Evolutionary conservation across 2,888 invertebrate species (phyloP), one percentile per base, ranked within the genome.

Genomic region (Euzetes globulus): DNA sequence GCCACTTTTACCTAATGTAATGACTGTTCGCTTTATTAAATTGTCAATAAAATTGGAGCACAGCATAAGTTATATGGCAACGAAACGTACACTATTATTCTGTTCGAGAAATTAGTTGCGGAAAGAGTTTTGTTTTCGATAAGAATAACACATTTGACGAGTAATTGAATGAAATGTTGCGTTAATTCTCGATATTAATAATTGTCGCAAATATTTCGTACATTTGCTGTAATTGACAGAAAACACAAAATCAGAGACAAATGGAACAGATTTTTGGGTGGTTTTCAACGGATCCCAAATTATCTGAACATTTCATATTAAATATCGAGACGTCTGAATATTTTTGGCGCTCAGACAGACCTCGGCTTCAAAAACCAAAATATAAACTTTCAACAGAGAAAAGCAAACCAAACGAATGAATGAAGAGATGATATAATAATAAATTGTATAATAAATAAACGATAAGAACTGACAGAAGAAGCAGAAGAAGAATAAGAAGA

Each of bases 21-120:
- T 60, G 29, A 60, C 17, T 29, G 60, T 60, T 60, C 15, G 60
- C 11, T 60, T 60, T 60, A 60, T 60, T 60, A 27, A 60, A 60
- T 60, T 22, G 60, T 25, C 60, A 27, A 60, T 60, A 60, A 60
- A 60, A 50, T 50, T 50, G 19, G n/a, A 50, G 50, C 50, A 50
- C 50, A 50, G 6, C 19, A 50, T 50, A 19, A 50, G 50, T 5
- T n/a, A 19, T 50, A 47, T 50, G 50, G 41, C 6, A 41, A 41
- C 13, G 11, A 41, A 41, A 7, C 11, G 11, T 13, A 41, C 6
- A 41, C 1, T 41, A 11, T 41, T 9, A 41, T 41, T 41, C 41
- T 41, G 41, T 9, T 5, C 41, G 41, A 41, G n/a, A 41, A 41
- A 41, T 41, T 41, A 11, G 41, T 19, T 50, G n/a, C 50, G 50